A percentile compares a stretch with the other conserved stretches of the same genome.
Evolutionary conservation across 2,113 vertebrate species (phyloP).

Genomic region (Spea multiplicata): DNA sequence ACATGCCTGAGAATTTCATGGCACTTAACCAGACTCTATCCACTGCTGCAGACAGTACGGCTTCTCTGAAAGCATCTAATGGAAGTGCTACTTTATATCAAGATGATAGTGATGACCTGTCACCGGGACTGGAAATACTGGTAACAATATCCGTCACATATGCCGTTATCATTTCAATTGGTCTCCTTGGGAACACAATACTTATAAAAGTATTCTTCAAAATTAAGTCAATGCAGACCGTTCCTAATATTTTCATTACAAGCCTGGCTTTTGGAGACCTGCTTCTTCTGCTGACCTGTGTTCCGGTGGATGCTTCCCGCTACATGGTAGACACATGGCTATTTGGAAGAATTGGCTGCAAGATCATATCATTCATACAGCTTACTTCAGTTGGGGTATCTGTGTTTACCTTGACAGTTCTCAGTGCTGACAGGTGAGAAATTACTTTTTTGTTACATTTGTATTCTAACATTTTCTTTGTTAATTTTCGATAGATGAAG

Average conservation of each 20-base stretch:
- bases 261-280: slow-evolving; percentile 77
- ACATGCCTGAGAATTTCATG: slow-evolving; percentile 62
- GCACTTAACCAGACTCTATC: slow-evolving; percentile 63
- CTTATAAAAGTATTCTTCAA: slow-evolving; percentile 81
- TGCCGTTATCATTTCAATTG: slow-evolving; percentile 73
- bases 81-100: slow-evolving; percentile 57
- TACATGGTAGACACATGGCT: slow-evolving; percentile 74
- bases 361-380: slow-evolving; percentile 76
- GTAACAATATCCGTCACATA: slow-evolving; percentile 69
- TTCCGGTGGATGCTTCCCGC: slow-evolving; percentile 71
- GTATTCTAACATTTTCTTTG: neutral
- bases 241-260: slow-evolving; percentile 79
- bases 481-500: too few species aligned
- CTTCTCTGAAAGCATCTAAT: slow-evolving; percentile 53
- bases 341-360: slow-evolving; percentile 74
- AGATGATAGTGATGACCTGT: slow-evolving; percentile 58
- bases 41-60: slow-evolving; percentile 59
- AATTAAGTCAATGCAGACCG: slow-evolving; percentile 76
- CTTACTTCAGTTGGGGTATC: slow-evolving; percentile 77
- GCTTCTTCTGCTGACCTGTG: slow-evolving; percentile 73
- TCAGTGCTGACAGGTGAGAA: slow-evolving; percentile 80
- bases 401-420: slow-evolving; percentile 76
- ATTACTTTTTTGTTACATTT: neutral
- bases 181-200: slow-evolving; percentile 74
- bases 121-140: slow-evolving; percentile 67